Evolutionary conservation across 2,113 vertebrate genomes (phyloP).

Genomic region (Ophiodon elongatus): DNA sequence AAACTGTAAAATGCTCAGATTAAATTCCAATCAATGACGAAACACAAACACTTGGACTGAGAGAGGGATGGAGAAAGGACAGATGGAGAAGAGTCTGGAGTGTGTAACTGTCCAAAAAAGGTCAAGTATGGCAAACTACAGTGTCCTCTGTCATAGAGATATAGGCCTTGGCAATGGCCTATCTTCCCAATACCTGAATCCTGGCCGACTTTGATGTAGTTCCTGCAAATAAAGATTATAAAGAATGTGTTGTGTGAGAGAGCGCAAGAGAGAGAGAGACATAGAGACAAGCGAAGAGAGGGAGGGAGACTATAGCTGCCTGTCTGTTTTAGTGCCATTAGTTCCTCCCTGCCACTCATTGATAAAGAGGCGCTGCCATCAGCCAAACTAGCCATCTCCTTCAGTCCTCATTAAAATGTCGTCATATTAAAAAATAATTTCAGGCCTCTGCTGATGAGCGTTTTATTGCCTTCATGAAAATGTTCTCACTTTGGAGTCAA

Average conservation of each 20-base stretch:
- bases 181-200: slow-evolving; percentile 36
- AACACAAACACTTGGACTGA: slow-evolving; percentile 35
- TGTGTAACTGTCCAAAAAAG: slow-evolving; percentile 33
- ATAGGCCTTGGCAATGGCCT: slow-evolving; percentile 10
- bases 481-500: slow-evolving; percentile 67
- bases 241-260: slow-evolving; percentile 14
- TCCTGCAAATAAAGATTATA: slow-evolving; percentile 40
- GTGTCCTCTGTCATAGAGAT: slow-evolving; percentile 17
- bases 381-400: slow-evolving; percentile 73
- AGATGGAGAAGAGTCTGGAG: not conserved
- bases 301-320: slow-evolving; percentile 13
- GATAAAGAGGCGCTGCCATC: slow-evolving; percentile 77
- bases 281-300: slow-evolving; percentile 3
- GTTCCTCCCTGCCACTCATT: slow-evolving; percentile 74
- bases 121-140: slow-evolving; percentile 34
- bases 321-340: slow-evolving; percentile 68
- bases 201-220: slow-evolving; percentile 41
- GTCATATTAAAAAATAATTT: slow-evolving; percentile 82
- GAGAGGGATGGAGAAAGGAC: slow-evolving; percentile 9
- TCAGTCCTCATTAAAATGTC: slow-evolving; percentile 81
- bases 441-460: slow-evolving; percentile 76
- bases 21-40: slow-evolving; percentile 67
- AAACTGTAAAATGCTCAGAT: slow-evolving; percentile 56
- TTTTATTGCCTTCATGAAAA: slow-evolving; percentile 81
- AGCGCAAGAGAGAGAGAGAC: not conserved